Base-by-base conservation (phyloP, 2,888 invertebrate genomes). In the Drosophila mettleri region DNA sequence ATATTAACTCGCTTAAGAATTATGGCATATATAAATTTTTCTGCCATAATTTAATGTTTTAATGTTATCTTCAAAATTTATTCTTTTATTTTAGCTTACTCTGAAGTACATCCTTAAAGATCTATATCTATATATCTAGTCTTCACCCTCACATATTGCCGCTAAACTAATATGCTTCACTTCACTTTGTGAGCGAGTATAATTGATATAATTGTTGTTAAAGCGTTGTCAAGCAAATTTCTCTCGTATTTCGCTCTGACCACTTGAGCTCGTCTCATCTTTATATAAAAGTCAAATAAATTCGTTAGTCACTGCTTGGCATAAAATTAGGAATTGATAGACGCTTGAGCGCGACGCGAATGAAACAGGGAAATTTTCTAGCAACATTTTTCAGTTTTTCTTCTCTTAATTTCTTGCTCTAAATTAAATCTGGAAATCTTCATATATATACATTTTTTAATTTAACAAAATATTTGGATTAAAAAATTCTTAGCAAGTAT, bases 211-310 rank as follows among this genome's bases (percentile, higher is more conserved):
- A 27, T 45, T 45, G 45, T 27, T 43, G n/a, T 16, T 45, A 27
- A 27, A 27, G 6, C 2, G 27, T 16, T 45, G 43, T 27, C 24
- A 27, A 45, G 2, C 8, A 48, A 20, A 48, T 48, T 33, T 31
- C 18, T 18, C 31, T 29, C 8, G n/a, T 29, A 12, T 22, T 27
- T 27, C 45, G 6, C 41, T 8, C 16, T 29, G 16, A 1, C 7
- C 16, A 24, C 18, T 45, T 16, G 27, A 16, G 29, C 27, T 29
- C 45, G 45, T 45, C 29, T 45, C 45, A 45, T 45, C 27, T 45
- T 45, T 27, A 18, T 45, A 45, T 29, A 27, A 45, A 45, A 29
- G 27, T 29, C 45, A 24, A 51, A 36, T 36, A 51, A 51, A 51
- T 45, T 45, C 27, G 45, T 29, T 45, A 51, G n/a, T 33, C 31